A percentile compares a stretch with the other conserved stretches of the same genome.
phyloP scores from a whole-genome alignment of 2,113 vertebrate genomes.

The Rhea americana region DNA sequence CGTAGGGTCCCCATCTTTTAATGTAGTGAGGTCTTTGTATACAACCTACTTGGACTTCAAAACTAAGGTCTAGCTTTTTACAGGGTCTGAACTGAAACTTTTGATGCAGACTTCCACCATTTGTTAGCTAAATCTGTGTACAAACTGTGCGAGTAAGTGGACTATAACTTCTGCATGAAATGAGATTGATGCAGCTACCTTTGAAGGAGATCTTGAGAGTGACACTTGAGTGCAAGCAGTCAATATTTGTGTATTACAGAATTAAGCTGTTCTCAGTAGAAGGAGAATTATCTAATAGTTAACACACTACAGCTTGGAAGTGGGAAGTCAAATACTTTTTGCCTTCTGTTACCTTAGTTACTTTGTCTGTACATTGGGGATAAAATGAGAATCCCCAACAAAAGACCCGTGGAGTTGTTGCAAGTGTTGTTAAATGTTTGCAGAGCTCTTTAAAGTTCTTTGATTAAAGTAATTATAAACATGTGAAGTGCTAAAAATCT shows the following conservation, averaged over 20 bases:
- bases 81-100: background rate
- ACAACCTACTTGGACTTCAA: background rate
- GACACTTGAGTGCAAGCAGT: background rate
- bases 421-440: constrained; percentile 46
- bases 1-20: background rate
- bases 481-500: constrained; percentile 44
- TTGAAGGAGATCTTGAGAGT: background rate
- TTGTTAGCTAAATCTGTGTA: background rate
- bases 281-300: constrained; percentile 46
- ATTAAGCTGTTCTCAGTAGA: background rate
- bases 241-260: constrained; percentile 43
- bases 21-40: background rate
- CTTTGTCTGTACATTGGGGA: constrained; percentile 2
- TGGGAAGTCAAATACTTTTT: constrained; percentile 59
- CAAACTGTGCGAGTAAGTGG: background rate
- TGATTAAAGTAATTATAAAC: constrained; percentile 18
- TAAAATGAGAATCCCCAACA: constrained; percentile 37
- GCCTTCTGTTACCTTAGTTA: constrained; percentile 62
- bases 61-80: background rate
- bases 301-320: constrained; percentile 53
- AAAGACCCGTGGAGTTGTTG: constrained; percentile 20
- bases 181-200: background rate
- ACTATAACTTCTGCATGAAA: background rate
- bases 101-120: background rate
- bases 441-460: constrained; percentile 23